Evolutionary conservation across 2,888 invertebrate species (phyloP).

Genomic region (Synanthedon formicaeformis): DNA sequence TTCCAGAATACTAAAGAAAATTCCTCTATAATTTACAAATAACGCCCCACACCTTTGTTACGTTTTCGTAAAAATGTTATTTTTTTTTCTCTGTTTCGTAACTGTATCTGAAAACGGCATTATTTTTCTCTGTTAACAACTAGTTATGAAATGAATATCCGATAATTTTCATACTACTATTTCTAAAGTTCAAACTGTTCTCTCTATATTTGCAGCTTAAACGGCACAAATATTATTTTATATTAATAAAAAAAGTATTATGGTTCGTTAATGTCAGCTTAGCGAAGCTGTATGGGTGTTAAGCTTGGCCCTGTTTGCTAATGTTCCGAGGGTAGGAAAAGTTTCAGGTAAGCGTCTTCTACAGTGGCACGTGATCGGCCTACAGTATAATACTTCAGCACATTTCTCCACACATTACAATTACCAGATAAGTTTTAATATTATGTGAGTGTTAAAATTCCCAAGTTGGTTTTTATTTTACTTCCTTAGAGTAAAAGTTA

Average conservation of each 20-base stretch:
- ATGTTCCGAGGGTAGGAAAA: slow-evolving; percentile 66
- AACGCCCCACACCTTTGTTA: too few relatives aligned
- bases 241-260: background rate
- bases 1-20: too few relatives aligned
- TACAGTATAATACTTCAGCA: slow-evolving; percentile 14
- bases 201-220: too few relatives aligned
- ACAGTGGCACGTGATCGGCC: slow-evolving; percentile 54
- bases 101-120: too few relatives aligned
- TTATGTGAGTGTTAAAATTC: background rate
- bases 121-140: too few relatives aligned
- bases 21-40: too few relatives aligned
- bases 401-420: background rate
- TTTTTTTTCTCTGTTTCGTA: too few relatives aligned
- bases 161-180: too few relatives aligned
- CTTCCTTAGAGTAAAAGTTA: too few relatives aligned
- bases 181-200: too few relatives aligned
- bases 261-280: background rate
- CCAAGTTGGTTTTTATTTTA: background rate
- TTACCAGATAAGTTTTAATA: background rate
- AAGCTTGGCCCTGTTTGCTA: slow-evolving; percentile 41
- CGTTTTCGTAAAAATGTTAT: too few relatives aligned
- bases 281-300: background rate
- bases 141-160: too few relatives aligned
- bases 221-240: background rate
- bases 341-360: slow-evolving; percentile 68